Evolutionary conservation across 1,140 invertebrate species (phyloP).

Genomic region (Apis laboriosa): DNA sequence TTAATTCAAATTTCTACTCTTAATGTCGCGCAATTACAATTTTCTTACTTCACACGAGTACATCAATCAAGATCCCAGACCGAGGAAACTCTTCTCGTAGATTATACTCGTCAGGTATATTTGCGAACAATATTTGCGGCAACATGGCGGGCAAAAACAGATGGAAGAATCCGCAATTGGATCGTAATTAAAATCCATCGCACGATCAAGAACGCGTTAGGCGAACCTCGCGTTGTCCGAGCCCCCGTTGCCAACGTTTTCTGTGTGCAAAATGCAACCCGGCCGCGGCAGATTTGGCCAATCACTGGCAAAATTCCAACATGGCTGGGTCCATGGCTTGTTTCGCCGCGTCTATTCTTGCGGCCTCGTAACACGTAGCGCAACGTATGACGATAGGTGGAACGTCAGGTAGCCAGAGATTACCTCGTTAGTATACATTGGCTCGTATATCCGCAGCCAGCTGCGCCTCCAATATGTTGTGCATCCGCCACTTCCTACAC

Average conservation of each 20-base stretch:
- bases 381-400: constrained; percentile 46
- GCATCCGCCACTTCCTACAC: constrained; percentile 9
- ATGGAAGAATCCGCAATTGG: too few relatives aligned
- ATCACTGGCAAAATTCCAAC: constrained; percentile 45
- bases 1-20: too few relatives aligned
- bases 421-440: constrained; percentile 55
- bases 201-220: constrained; percentile 14
- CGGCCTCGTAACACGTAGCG: constrained; percentile 28
- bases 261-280: background rate
- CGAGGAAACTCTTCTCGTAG: too few relatives aligned
- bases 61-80: too few relatives aligned
- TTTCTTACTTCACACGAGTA: too few relatives aligned
- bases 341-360: constrained; percentile 29
- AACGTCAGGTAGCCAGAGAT: constrained; percentile 51
- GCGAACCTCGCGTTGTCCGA: background rate
- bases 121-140: too few relatives aligned
- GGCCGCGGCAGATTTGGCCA: background rate
- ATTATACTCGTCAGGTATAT: too few relatives aligned
- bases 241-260: too few relatives aligned
- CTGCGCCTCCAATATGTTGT: constrained; percentile 31
- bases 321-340: background rate
- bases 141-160: too few relatives aligned
- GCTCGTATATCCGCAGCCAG: constrained; percentile 36
- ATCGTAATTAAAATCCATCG: background rate
- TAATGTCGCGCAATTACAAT: too few relatives aligned